Percentiles rank a stretch among this genome's conserved stretches.
Conservation (phyloP, 64 coral and sea anemone species). For the Pocillopora damicornis region DNA sequence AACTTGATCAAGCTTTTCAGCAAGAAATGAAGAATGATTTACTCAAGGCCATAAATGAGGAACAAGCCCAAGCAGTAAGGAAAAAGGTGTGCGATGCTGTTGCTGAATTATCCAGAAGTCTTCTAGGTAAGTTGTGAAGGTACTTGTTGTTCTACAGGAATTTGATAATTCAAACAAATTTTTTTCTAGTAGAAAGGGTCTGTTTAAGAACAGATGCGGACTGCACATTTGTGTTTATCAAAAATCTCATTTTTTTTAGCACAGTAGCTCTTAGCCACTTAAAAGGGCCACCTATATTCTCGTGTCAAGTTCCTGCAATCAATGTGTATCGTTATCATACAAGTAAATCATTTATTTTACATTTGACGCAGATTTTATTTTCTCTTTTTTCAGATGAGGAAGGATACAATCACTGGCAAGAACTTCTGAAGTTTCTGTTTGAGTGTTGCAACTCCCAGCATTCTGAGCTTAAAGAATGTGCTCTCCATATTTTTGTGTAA, state of each 20-base stretch:
- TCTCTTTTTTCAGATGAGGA: conserved; percentile 78
- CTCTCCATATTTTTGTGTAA: conserved; percentile 94
- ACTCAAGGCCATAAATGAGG: conserved; percentile 69
- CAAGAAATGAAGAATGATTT: conserved; percentile 77
- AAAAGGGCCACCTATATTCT: too few relatives aligned
- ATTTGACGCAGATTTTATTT: not conserved
- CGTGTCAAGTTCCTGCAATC: not conserved
- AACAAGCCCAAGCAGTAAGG: conserved; percentile 57
- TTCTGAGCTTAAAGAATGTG: conserved; percentile 80
- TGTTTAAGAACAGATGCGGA: too few relatives aligned
- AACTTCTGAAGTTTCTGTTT: conserved; percentile 92
- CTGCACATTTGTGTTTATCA: too few relatives aligned
- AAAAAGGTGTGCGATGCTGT: conserved; percentile 95
- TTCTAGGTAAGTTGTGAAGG: conserved; percentile 63
- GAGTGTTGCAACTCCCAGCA: conserved; percentile 87
- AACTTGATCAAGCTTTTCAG: conserved; percentile 61
- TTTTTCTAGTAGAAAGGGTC: too few relatives aligned
- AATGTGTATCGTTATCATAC: not conserved
- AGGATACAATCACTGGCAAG: conserved; percentile 99
- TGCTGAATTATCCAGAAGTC: conserved; percentile 85
- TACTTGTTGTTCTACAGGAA: not conserved
- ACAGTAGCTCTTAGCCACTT: too few relatives aligned
- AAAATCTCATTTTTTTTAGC: too few relatives aligned
- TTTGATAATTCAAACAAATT: not conserved
- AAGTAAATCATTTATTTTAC: not conserved